Base-by-base conservation (phyloP, 92 coral and sea anemone genomes). In the Parazoanthus darwini region DNA sequence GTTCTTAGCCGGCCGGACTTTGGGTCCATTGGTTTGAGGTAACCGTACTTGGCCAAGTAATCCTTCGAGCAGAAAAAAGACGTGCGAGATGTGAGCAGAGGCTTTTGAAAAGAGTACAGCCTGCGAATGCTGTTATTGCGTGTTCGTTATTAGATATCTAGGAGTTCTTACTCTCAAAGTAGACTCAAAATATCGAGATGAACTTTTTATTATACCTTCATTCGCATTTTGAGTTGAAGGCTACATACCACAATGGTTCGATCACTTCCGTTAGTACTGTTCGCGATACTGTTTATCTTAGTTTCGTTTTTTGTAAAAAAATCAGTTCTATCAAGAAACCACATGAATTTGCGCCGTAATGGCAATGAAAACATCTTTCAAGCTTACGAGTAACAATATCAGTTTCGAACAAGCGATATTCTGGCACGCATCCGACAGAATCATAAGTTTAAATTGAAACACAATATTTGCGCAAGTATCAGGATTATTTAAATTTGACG, bases 21-120 rank as follows among this genome's bases (percentile, higher is more conserved):
- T 0, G 74, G 77, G 88, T 92, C 89, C 26, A 46, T 36, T 1
- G 74, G 50, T 26, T 63, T 37, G 2, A 92, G 26, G 35, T 92
- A 92, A 4, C 94, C 94, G 74, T 88, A 92, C 33, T 66, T 87
- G 22, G 23, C 43, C 50, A 92, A 77, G 72, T 84, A 90, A 73
- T 75, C 88, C 94, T 92, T 50, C 8, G 13, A 44, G 38, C 18
- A 20, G 36, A 42, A 58, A 68, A 29, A 58, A 59, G 6, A 18
- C 16, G 36, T 73, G 5, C 5, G 78, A 39, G 16, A 9, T 73
- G 16, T 9, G 38, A 33, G 6, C 0, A 39, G 35, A 7, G 22
- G 76, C 3, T 71, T 71, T 46, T 46, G 6, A 71, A 26, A 51
- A 51, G 16, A 13, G 58, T 10, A 51, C 1, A 9, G 58, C 50